A percentile compares a stretch with the other conserved stretches of the same genome.
Evolutionary conservation across 2,113 vertebrate genomes (phyloP).

Genomic region (Antigone vipio): DNA sequence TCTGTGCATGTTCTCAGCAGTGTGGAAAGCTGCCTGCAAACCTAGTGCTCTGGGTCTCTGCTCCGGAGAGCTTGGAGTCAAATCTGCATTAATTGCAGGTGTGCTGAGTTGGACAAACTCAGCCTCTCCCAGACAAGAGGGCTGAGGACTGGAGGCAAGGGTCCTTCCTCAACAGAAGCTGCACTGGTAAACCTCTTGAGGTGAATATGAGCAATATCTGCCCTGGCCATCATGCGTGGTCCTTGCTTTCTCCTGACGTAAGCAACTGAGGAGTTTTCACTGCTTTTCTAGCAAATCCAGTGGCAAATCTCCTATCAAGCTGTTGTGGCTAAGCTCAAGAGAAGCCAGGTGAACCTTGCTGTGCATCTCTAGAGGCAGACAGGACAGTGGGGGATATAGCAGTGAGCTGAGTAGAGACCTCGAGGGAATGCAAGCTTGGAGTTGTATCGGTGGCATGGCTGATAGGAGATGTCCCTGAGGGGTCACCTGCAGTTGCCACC

Average conservation of each 20-base stretch:
- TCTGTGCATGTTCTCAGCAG: not conserved
- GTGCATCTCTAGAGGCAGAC: not conserved
- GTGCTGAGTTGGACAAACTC: not conserved
- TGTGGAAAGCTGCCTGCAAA: not conserved
- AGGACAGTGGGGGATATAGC: not conserved
- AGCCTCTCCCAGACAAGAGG: too few species aligned
- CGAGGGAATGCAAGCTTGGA: not conserved
- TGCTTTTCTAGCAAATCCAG: not conserved
- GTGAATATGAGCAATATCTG: not conserved
- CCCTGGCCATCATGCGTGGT: accelerated
- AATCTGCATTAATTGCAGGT: accelerated
- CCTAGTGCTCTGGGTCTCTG: not conserved
- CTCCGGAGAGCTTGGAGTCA: not conserved
- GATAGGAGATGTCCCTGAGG: too few species aligned
- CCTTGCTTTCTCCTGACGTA: not conserved
- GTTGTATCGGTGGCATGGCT: not conserved
- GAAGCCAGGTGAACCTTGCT: not conserved
- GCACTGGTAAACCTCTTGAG: not conserved
- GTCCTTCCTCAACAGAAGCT: not conserved
- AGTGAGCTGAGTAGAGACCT: not conserved
- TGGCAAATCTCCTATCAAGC: not conserved
- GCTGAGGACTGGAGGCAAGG: not conserved
- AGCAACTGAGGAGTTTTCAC: not conserved
- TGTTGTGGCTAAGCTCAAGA: not conserved
- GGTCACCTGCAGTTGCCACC: not conserved